Conservation (phyloP, 2,113 vertebrate genomes). For the Mixornis gularis region DNA sequence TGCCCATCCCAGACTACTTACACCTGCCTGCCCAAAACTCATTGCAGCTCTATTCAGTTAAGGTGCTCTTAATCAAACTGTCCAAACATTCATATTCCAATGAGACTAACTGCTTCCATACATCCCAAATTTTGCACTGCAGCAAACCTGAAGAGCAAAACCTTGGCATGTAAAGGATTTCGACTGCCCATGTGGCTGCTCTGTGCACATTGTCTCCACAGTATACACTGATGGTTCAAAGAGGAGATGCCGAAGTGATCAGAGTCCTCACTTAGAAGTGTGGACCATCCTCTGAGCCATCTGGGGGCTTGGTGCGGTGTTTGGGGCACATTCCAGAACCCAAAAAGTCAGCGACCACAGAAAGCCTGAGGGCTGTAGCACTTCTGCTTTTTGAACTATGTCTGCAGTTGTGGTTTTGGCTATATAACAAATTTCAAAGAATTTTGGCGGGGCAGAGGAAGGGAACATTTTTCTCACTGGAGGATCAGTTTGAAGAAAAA, state of each 20-base stretch:
- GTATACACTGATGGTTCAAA: background rate
- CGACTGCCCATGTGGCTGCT: accelerated
- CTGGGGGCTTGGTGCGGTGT: accelerated
- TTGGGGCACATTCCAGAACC: background rate
- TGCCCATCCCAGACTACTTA: accelerated
- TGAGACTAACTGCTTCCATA: background rate
- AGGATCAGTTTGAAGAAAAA: background rate
- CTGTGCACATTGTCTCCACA: background rate
- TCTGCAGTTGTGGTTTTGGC: background rate
- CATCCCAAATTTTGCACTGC: accelerated
- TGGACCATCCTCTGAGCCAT: background rate
- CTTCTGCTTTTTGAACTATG: background rate
- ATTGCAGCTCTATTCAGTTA: accelerated
- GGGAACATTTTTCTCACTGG: background rate
- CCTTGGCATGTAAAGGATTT: background rate
- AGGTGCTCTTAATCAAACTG: background rate
- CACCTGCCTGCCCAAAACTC: accelerated
- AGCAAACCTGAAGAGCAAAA: background rate
- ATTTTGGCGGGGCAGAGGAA: background rate
- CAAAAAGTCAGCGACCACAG: background rate
- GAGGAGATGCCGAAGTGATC: background rate
- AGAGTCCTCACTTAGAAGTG: background rate
- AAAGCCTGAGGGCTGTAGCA: background rate
- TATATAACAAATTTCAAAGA: background rate
- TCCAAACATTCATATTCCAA: background rate